phyloP scores from a whole-genome alignment of 2,113 vertebrate genomes.

The Camelus bactrianus region DNA sequence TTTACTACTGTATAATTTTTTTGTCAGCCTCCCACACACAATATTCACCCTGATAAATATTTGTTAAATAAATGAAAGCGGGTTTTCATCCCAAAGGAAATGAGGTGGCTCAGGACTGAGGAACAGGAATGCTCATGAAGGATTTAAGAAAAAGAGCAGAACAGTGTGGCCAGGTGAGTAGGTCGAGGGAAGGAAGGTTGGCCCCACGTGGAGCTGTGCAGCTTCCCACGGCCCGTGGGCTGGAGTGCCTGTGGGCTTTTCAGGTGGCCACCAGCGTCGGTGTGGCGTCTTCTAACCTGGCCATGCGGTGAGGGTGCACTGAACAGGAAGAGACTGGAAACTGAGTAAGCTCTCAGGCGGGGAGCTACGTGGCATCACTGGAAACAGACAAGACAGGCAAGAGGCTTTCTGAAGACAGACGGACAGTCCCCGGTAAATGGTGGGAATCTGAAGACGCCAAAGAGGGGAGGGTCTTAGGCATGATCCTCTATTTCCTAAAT shows the following conservation, averaged over 20 bases:
- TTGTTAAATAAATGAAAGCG: neutral
- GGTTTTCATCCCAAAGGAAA: neutral
- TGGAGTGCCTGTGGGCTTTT: neutral
- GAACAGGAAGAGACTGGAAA: neutral
- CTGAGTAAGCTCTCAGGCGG: neutral
- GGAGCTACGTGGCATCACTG: neutral
- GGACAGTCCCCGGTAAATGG: neutral
- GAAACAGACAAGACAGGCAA: too few relatives aligned
- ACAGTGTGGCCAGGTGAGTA: neutral
- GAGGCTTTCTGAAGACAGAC: neutral
- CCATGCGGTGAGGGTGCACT: neutral
- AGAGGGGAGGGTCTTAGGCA: neutral
- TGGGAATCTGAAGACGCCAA: neutral
- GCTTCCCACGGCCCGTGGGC: neutral
- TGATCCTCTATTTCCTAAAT: neutral
- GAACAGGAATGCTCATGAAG: neutral
- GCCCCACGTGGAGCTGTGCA: neutral
- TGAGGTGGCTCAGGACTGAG: neutral
- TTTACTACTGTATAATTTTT: neutral
- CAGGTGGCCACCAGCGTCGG: too few relatives aligned
- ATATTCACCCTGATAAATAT: neutral
- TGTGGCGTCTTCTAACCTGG: neutral
- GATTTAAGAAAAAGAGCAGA: neutral
- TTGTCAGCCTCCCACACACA: neutral
- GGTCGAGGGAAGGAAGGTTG: neutral